Evolutionary conservation across 2,113 vertebrate species (phyloP), one percentile per base, ranked within the genome.

Genomic region (Lophura nycthemera): DNA sequence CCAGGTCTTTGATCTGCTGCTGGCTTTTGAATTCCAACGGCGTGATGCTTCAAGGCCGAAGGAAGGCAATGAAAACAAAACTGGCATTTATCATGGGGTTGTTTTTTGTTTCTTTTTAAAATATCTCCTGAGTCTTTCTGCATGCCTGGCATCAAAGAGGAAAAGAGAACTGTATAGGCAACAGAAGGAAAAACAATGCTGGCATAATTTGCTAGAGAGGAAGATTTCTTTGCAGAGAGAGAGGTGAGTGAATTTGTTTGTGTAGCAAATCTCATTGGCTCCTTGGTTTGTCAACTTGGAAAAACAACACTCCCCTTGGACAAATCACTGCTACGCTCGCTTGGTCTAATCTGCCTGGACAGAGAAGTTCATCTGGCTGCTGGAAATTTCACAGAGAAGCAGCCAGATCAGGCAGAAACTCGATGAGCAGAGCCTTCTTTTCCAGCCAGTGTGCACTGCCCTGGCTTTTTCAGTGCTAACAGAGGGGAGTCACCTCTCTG

Each of bases 1-100:
- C 74, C 36, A 29, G 74, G 71, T 60, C 74, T 86, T 92, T 94
- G 87, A 93, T 85, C 73, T 86, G 60, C 36, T 59, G 24, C 25
- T 93, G 59, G 27, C 78, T 89, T 94, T 69, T 90, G 80, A 81
- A 96, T 92, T 94, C 50, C 81, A 79, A 42, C 57, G 70, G 52
- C 74, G 93, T 78, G 57, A 57, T 2, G 17, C 9, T 87, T 86
- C 78, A 90, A 96, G 70, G 71, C 77, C 83, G 87, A 72, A 77
- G 25, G n/a, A 83, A 82, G 50, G 83, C 66, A 75, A 43, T 74
- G 47, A 79, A 94, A 91, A 80, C 12, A 94, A 82, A 93, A 6
- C 15, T 74, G 32, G 21, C 30, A 64, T 83, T 88, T 86, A 90
- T 91, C 78, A 80, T 22, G 73, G 27, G 22, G 8, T 25, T 72